Base-by-base conservation (phyloP, 2,888 invertebrate genomes). In the Corythucha ciliata region DNA sequence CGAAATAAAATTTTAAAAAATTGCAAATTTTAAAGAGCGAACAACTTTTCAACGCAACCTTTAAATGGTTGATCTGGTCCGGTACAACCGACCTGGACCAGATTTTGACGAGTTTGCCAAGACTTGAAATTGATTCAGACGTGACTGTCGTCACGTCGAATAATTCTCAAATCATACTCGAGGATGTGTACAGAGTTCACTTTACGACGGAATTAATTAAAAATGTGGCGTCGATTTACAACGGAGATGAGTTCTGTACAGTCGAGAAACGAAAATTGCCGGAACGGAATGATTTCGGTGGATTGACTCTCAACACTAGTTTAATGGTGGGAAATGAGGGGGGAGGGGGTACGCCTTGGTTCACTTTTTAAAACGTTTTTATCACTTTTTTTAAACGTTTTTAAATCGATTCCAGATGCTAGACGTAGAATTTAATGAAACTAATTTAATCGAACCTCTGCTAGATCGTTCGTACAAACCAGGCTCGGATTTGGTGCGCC, bases 401-500 rank as follows among this genome's bases (percentile, higher is more conserved):
- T 45, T 29, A 5, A 12, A 6, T 21, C n/a, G 8, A 26, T 14
- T 32, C 8, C 39, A 56, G 55, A 53, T 56, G 53, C 41, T 47
- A 7, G 53, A 56, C 20, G 50, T 56, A 20, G 34, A 53, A 27
- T 49, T 53, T 32, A 53, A 56, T 32, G 16, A 36, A 36, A 41
- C 46, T 12, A 50, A 50, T 20, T 39, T 53, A 10, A 32, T 56
- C 12, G 47, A 40, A 26, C 52, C 49, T 2, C 46, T 56, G 12
- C 26, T 58, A 39, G 57, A 59, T 41, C 49, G 52, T 16, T 47
- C 54, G 1, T 48, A 52, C 27, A 46, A 48, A 7, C 52, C 55
- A 1, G 55, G 57, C 5, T 41, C 53, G 10, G 60, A 60, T 32
- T 50, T 56, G 29, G 53, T 54, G n/a, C 55, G 58, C 2, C 45